Percentiles rank a stretch among this genome's conserved stretches.
These are phyloP conservation scores for Tyria jacobaeae DNA, from an alignment of 2,888 invertebrate genomes.

Conservation along the genomic window DNA sequence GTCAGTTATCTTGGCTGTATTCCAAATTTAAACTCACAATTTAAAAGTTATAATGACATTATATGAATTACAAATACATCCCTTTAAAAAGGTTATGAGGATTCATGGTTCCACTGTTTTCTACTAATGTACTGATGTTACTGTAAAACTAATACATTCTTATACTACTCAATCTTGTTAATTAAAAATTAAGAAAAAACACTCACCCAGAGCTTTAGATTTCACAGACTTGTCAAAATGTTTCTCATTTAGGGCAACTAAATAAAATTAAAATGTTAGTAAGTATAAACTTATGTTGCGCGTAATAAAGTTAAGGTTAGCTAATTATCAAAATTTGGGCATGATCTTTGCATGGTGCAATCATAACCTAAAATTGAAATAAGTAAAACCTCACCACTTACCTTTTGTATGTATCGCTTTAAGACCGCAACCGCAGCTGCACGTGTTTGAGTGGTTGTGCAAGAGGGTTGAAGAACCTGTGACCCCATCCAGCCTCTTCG, in stretches of 20 bases:
- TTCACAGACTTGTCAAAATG: slow-evolving; percentile 58
- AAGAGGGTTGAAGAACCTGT: slow-evolving; percentile 70
- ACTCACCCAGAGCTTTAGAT: slow-evolving; percentile 78
- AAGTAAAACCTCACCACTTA: slow-evolving; percentile 57
- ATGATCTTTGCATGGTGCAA: slow-evolving; percentile 68
- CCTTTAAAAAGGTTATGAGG: too few species aligned
- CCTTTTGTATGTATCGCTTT: slow-evolving; percentile 90
- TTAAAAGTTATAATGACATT: neutral
- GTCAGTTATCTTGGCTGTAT: neutral
- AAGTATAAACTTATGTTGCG: neutral
- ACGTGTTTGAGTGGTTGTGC: slow-evolving; percentile 87
- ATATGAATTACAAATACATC: neutral
- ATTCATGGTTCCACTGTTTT: neutral
- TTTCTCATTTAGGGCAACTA: slow-evolving; percentile 66
- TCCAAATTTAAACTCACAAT: neutral
- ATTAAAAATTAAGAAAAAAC: slow-evolving; percentile 15
- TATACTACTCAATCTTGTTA: neutral
- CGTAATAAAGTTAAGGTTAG: neutral
- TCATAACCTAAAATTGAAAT: slow-evolving; percentile 71
- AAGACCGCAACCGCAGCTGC: slow-evolving; percentile 89
- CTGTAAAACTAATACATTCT: neutral
- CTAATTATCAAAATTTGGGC: neutral
- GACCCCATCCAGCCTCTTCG: slow-evolving; percentile 72
- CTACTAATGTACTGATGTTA: neutral
- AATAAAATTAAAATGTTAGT: slow-evolving; percentile 29